Base-by-base conservation (phyloP, 2,113 vertebrate species). In the Cairina moschata region DNA sequence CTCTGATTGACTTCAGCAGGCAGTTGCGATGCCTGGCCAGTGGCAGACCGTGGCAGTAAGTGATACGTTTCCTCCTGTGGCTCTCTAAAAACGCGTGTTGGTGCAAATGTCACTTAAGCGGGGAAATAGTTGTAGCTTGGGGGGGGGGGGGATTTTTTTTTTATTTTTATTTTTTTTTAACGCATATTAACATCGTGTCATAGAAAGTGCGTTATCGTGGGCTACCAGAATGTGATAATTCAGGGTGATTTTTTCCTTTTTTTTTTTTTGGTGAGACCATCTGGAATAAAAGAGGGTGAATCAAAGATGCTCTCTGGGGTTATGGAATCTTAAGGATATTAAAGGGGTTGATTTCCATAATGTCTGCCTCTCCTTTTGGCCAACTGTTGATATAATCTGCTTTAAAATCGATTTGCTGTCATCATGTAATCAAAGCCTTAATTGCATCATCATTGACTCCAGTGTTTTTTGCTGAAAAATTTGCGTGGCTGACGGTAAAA, bases 361-460 rank as follows among this genome's bases (percentile, higher is more conserved):
- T 96, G 93, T 76, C 90, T 95, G 88, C 92, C 88, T 96, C 83
- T 94, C 92, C 91, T 78, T 93, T 96, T 91, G 93, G 95, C 95
- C 92, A 96, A 95, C 93, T 95, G 92, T 97, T 97, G 96, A 95
- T 97, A 97, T 95, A 96, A 96, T 95, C 95, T 97, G 96, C 86
- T 96, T 95, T 90, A 82, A 94, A 94, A 97, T 97, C 50, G 96
- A 96, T 96, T 96, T 96, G 78, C 96, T 97, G 96, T 96, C 96
- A 96, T 93, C 92, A 15, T 94, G 91, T 93, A 96, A 92, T 96
- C 95, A 96, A 94, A 97, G 95, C 92, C 62, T 91, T 96, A 96
- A 96, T 96, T 97, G 88, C 96, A 96, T 96, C 96, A 92, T 96
- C 93, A 96, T 91, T 93, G 96, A 96, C 95, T 96, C 86, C 88